Base-by-base conservation (phyloP, 2,888 invertebrate species). In the Cremastobaeus sp. region DNA sequence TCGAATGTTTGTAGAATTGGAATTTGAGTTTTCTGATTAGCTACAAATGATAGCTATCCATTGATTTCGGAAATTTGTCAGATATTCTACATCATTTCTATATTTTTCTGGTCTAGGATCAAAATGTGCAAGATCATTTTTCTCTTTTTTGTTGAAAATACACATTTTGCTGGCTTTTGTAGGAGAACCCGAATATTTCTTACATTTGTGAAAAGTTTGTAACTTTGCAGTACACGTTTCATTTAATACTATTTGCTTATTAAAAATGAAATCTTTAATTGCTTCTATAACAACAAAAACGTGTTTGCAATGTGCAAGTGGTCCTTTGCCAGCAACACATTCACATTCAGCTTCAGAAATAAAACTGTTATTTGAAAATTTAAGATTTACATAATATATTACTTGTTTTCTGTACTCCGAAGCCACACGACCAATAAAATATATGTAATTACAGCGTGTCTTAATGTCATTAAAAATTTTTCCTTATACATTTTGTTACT, bases 271-370 rank as follows among this genome's bases (percentile, higher is more conserved):
- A 57, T 76, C 64, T 55, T 39, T 47, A n/a, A 72, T 15, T 25
- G 52, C 69, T 17, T 59, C 48, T 21, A 76, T 43, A 12, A 76
- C 68, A 21, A 60, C 55, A 30, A 47, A 37, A 14, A 60, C 34
- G 39, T 76, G 76, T 25, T 76, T 73, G 30, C 76, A 76, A 34
- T 73, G 65, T 20, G 73, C 65, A 41, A 21, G 34, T 15, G 54
- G 69, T 12, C 65, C 69, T 14, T 54, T 52, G 18, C 45, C 45
- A 25, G 54, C 76, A 39, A 59, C 57, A 69, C 47, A 73, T 43
- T 76, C 69, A 47, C 74, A 75, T 41, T 41, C 41, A 6, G 41
- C 20, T 41, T 41, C 41, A 9, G 20, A 41, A 18, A 41, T 20
- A 41, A 41, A 4, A 1, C 41, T 20, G 20, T 41, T 41, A 9